These are phyloP conservation scores for Hycleus phaleratus DNA, from an alignment of 1,140 invertebrate species.

Conservation along the genomic window DNA sequence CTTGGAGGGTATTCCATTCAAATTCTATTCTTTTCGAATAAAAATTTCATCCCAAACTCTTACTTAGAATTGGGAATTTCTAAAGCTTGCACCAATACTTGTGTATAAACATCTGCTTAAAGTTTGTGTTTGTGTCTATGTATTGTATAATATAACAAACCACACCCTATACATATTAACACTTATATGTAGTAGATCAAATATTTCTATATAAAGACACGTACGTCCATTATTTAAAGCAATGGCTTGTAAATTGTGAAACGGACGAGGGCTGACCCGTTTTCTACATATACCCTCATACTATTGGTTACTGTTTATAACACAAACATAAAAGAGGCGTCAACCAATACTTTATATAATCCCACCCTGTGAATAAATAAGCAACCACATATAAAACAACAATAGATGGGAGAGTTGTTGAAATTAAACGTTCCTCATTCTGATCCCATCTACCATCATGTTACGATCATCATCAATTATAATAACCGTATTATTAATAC, in stretches of 20 bases:
- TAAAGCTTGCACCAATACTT: background rate
- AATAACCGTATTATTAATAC: too few species aligned
- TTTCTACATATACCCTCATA: conserved; percentile 3
- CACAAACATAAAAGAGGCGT: conserved; percentile 16
- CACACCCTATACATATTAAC: conserved; percentile 8
- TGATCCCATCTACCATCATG: too few species aligned
- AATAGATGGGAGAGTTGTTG: too few species aligned
- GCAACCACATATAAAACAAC: background rate
- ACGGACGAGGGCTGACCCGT: conserved; percentile 14
- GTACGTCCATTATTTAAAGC: conserved; percentile 4
- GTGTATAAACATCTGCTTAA: conserved; percentile 5
- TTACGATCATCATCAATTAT: too few species aligned
- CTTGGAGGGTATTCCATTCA: too few species aligned
- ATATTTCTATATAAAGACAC: background rate
- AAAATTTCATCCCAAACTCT: too few species aligned
- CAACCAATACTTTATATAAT: conserved; percentile 22
- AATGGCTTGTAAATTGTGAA: conserved; percentile 8
- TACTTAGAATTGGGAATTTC: too few species aligned
- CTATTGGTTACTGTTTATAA: conserved; percentile 21
- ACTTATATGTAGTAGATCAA: background rate
- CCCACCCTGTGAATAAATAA: conserved; percentile 17
- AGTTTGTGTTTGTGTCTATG: too few species aligned
- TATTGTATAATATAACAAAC: background rate
- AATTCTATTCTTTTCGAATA: too few species aligned
- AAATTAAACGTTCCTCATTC: too few species aligned